Percentiles rank a stretch among this genome's conserved stretches.
phyloP scores from a whole-genome alignment of 2,797 vertebrate genomes.

The Coilia nasus region DNA sequence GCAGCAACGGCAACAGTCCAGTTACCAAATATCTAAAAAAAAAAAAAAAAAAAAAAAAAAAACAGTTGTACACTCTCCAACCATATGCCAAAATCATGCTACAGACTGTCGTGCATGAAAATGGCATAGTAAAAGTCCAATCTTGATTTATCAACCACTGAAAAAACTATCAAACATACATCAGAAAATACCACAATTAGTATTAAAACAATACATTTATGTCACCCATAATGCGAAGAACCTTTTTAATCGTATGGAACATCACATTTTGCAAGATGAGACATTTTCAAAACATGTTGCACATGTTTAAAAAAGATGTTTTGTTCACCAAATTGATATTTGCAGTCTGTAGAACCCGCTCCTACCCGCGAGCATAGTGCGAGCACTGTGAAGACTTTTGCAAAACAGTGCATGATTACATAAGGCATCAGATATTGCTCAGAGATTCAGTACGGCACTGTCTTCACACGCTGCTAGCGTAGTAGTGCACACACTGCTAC shows the following conservation, averaged over 20 bases:
- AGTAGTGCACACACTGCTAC: neutral
- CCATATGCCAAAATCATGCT: neutral
- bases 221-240: too few species aligned
- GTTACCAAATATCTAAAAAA: neutral
- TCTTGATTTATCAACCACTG: too few species aligned
- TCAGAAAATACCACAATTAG: too few species aligned
- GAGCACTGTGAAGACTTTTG: neutral
- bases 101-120: neutral
- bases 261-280: neutral
- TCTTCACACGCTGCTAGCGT: neutral
- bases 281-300: neutral
- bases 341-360: neutral
- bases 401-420: neutral
- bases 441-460: neutral
- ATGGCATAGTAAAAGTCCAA: too few species aligned
- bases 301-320: neutral
- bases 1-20: neutral
- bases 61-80: neutral
- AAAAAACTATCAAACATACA: too few species aligned
- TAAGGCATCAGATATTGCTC: neutral
- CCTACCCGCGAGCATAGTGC: neutral
- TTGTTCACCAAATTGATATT: conserved; percentile 6
- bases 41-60: too few species aligned
- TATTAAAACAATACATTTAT: too few species aligned
- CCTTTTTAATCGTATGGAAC: too few species aligned